Evolutionary conservation across 2,888 invertebrate genomes (phyloP), one percentile per base, ranked within the genome.

Genomic region (Chrysina gloriosa): DNA sequence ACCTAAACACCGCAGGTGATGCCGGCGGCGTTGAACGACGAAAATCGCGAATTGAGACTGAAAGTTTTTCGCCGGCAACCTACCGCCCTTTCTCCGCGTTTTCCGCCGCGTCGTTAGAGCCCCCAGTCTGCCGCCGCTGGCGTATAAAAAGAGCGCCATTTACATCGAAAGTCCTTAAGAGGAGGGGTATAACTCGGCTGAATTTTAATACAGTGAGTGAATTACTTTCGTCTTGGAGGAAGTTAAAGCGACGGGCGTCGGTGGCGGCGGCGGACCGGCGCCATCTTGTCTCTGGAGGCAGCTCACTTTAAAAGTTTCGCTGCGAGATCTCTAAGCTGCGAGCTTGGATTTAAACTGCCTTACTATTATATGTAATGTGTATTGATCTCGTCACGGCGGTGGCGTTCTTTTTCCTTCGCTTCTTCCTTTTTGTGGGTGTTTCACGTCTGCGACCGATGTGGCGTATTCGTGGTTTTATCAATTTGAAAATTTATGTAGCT

Each of bases 261-360:
- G 50, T 47, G 65, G 65, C 58, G 42, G 42, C 65, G 68, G 52
- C 23, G 48, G 42, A 39, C 16, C 52, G 47, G 6, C 73, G 80
- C 82, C 81, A 81, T 82, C 76, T 82, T 82, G 81, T 81, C 81
- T 77, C 82, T 70, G 71, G 79, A 79, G 81, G 73, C 69, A 77
- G 79, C 79, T 81, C 80, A 79, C 73, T 81, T 82, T 81, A 80
- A 81, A 81, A 81, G 78, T 79, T 80, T 77, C 76, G 76, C 71
- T 73, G 77, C 78, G 79, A 75, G 77, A 76, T 63, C 58, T 61
- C 61, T 34, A 47, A 45, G 66, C 50, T 27, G 74, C 74, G 75
- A 72, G 77, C 78, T 71, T 77, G 77, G 79, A 79, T 79, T 79
- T 79, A 78, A 75, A 77, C 75, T 76, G 78, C 78, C 79, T 77